phyloP scores from a whole-genome alignment of 2,888 invertebrate genomes.

The Xiphydria camelus region DNA sequence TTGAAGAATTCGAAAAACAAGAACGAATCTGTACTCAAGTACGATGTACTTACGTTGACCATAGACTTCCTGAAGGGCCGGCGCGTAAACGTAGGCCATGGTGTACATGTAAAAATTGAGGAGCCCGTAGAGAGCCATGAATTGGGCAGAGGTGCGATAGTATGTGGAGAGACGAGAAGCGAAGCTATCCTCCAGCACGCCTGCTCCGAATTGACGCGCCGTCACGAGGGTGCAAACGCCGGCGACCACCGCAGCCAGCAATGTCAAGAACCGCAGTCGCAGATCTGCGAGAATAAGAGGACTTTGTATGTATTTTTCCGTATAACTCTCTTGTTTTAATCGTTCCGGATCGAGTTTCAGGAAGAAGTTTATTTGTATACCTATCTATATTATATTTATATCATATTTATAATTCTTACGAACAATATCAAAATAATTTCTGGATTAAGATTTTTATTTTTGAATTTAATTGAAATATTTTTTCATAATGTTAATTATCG shows the following conservation, averaged over 20 bases:
- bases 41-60: conserved; percentile 66
- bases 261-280: conserved; percentile 86
- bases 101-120: conserved; percentile 92
- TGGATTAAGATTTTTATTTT: too few relatives aligned
- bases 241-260: conserved; percentile 80
- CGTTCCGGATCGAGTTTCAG: neutral
- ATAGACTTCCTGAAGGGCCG: conserved; percentile 77
- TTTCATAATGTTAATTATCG: too few relatives aligned
- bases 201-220: conserved; percentile 82
- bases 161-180: conserved; percentile 84
- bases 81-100: conserved; percentile 93
- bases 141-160: conserved; percentile 90
- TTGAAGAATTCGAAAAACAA: neutral
- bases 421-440: too few relatives aligned
- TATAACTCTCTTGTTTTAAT: too few relatives aligned
- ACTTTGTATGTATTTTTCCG: neutral
- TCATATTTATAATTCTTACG: too few relatives aligned
- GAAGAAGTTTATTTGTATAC: conserved; percentile 5
- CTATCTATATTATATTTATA: too few relatives aligned
- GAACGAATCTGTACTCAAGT: neutral
- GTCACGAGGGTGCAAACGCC: conserved; percentile 76
- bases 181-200: conserved; percentile 91
- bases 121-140: conserved; percentile 93
- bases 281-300: conserved; percentile 69
- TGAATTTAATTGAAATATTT: too few relatives aligned